phyloP scores from a whole-genome alignment of 2,797 vertebrate genomes.

The Ctenopoma kingsleyae region DNA sequence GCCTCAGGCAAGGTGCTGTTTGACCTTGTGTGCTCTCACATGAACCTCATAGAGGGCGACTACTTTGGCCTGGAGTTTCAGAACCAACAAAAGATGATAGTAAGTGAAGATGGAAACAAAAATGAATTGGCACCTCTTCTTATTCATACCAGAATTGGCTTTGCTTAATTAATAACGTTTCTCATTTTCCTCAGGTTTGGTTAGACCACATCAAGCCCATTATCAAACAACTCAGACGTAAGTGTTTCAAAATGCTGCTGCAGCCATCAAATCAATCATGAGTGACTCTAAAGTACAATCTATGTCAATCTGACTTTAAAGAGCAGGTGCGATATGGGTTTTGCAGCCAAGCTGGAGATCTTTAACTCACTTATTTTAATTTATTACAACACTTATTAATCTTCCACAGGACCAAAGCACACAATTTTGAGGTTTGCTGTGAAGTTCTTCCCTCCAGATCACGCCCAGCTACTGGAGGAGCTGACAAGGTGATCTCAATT shows the following conservation, averaged over 20 bases:
- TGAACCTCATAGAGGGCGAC: constrained; percentile 97
- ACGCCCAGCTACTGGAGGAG: constrained; percentile 94
- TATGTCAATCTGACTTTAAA: neutral
- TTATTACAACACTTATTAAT: neutral
- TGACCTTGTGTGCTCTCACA: constrained; percentile 93
- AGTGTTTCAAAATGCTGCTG: constrained; percentile 76
- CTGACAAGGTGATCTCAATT: constrained; percentile 90
- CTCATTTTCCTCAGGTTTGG: constrained; percentile 89
- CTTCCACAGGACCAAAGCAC: constrained; percentile 90
- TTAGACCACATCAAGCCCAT: constrained; percentile 97
- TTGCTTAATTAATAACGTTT: neutral
- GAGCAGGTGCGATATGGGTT: neutral
- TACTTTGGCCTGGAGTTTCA: constrained; percentile 98
- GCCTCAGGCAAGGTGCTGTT: constrained; percentile 94
- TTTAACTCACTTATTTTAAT: neutral
- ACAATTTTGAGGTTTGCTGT: constrained; percentile 93
- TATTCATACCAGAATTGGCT: neutral
- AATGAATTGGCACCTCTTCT: neutral
- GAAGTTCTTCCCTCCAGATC: constrained; percentile 97
- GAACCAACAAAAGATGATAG: constrained; percentile 95
- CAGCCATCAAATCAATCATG: neutral
- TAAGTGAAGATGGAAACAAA: constrained; percentile 72
- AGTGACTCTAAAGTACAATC: neutral
- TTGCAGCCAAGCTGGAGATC: neutral
- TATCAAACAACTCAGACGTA: constrained; percentile 96